Base-by-base conservation (phyloP, 2,113 vertebrate genomes). In the Gracilinanus agilis region DNA sequence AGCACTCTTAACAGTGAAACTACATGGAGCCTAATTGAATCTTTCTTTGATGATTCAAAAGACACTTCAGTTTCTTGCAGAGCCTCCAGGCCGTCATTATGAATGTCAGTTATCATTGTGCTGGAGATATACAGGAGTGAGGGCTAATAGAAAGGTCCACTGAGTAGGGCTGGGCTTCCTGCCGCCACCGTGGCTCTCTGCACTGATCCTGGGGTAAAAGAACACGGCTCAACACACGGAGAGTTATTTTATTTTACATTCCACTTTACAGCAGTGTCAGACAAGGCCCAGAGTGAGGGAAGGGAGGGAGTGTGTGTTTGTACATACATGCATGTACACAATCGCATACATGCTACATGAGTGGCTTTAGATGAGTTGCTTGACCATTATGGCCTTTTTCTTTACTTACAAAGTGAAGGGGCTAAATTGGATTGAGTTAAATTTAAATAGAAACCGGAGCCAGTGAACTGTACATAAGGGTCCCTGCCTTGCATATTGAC, bases 11-110 rank as follows among this genome's bases (percentile, higher is more conserved):
- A 83, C 67, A 40, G 67, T 83, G 67, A 83, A 83, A 83, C 67
- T 83, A 83, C 67, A 40, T 11, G n/a, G n/a, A 40, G 67, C 67
- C 67, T 83, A 83, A 83, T 83, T 83, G 67, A 83, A 83, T 83
- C 67, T 83, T 83, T 83, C 67, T 83, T 83, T 83, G 67, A 83
- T 83, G 67, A 83, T 83, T 83, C 67, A 83, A 83, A 83, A 83
- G 67, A 83, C 67, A 83, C 67, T 83, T 83, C 67, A 40, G 67
- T 19, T 83, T 83, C 67, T 83, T 23, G 19, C 19, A 2, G n/a
- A 83, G 67, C n/a, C 67, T 83, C n/a, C 67, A 83, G 67, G 67
- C 67, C 67, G n/a, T 83, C 67, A 83, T 83, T 83, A 40, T 83
- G 67, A 83, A 40, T 83, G 67, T 83, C 67, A 83, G 67, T 83